Evolutionary conservation across 1,140 invertebrate genomes (phyloP), one percentile per base, ranked within the genome.

Genomic region (Odontomachus brunneus): DNA sequence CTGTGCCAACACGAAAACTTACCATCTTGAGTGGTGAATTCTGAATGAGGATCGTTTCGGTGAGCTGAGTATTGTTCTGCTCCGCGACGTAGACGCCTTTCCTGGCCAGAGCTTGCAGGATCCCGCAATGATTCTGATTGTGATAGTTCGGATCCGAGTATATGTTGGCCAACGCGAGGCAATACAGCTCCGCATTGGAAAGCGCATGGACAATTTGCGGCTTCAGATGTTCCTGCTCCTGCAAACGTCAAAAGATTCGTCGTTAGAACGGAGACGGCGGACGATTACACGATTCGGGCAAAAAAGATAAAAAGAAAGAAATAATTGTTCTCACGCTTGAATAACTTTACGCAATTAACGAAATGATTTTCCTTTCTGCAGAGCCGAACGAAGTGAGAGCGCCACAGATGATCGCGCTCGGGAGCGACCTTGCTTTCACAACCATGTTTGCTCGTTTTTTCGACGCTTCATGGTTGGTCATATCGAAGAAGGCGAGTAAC

Each of bases 71-170:
- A 93, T 98, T 98, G 82, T 96, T 96, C 60, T 97, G 96, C 92
- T 98, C 97, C 44, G 96, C 95, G 49, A 98, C 96, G 90, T 97
- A 98, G 51, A 99, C 97, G 63, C 98, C 98, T 93, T 99, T 99
- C 87, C 98, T 95, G 71, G 97, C 96, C 83, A 99, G 95, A 72
- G 98, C 98, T 94, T 99, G 98, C 89, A 98, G 95, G 87, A 99
- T 98, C 90, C 98, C 97, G 96, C 97, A 97, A 94, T 99, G 98
- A 95, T 98, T 98, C 83, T 99, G 96, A 94, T 97, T 98, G 94
- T 98, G 97, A 94, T 98, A 98, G 94, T 98, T 98, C 74, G 98
- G 98, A 95, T 99, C 98, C 66, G 97, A 98, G 94, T 99, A 99
- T 94, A 99, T 98, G 94, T 98, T 99, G 86, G 97, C 97, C 92